A percentile compares a stretch with the other conserved stretches of the same genome.
Conservation (phyloP, 2,113 vertebrate species). For the Tachysurus fulvidraco region DNA sequence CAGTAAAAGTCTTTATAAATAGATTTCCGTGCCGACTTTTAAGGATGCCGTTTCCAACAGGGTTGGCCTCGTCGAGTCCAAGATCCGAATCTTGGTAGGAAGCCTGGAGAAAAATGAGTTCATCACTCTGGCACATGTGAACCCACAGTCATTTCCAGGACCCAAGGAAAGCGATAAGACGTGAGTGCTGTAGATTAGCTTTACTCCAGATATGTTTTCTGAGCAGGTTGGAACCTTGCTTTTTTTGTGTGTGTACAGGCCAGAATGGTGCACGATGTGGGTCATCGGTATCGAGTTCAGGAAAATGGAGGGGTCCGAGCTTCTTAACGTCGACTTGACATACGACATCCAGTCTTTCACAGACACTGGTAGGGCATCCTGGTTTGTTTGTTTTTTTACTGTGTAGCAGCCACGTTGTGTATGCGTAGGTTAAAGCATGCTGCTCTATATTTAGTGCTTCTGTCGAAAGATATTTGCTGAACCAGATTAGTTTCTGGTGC, state of each 20-base stretch:
- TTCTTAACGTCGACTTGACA: constrained; percentile 87
- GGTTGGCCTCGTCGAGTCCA: constrained; percentile 89
- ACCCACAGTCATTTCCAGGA: constrained; percentile 83
- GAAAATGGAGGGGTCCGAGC: constrained; percentile 86
- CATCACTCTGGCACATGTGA: constrained; percentile 84
- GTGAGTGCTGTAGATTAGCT: constrained; percentile 68
- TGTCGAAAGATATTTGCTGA: neutral
- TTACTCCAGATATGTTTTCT: too few relatives aligned
- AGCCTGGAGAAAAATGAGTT: constrained; percentile 85
- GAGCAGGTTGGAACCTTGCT: neutral
- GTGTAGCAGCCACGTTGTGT: neutral
- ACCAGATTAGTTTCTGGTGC: neutral
- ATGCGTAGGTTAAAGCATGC: neutral
- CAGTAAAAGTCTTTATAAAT: neutral
- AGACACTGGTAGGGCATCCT: constrained; percentile 76
- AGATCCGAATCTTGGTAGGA: constrained; percentile 88
- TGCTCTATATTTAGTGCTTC: neutral
- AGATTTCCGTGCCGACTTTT: neutral
- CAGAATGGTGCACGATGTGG: constrained; percentile 88
- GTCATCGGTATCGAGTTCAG: constrained; percentile 88
- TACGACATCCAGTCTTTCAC: constrained; percentile 87
- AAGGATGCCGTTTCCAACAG: constrained; percentile 59
- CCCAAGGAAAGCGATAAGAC: constrained; percentile 78
- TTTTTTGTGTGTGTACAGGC: constrained; percentile 67
- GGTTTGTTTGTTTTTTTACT: neutral